Percentiles rank a stretch among this genome's conserved stretches.
These are phyloP conservation scores for Halichoerus grypus DNA, from an alignment of 2,113 vertebrate species.

Conservation along the genomic window DNA sequence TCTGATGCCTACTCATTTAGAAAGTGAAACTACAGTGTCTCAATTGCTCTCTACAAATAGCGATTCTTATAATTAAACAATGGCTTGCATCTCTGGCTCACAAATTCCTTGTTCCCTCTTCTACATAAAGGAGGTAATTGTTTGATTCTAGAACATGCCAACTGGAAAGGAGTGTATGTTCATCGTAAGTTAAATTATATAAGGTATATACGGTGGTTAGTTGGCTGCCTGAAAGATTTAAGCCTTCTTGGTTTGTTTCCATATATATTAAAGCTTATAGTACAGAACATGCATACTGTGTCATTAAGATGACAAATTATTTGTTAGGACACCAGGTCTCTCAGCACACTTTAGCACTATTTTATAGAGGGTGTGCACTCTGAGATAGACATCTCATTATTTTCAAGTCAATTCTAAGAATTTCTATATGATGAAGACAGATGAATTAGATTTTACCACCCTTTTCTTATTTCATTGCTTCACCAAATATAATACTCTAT, in stretches of 20 bases:
- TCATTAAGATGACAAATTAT: slow-evolving; percentile 47
- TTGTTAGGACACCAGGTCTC: not conserved
- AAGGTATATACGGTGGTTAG: not conserved
- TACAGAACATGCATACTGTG: not conserved
- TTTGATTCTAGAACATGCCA: not conserved
- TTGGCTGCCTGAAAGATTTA: slow-evolving; percentile 7
- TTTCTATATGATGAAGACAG: slow-evolving; percentile 50
- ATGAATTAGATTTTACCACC: slow-evolving; percentile 14
- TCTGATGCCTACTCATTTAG: not conserved
- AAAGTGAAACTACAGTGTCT: not conserved
- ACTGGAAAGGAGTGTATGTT: not conserved
- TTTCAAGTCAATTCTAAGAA: slow-evolving; percentile 52
- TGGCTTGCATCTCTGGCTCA: not conserved
- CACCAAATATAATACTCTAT: not conserved
- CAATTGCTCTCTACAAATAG: not conserved
- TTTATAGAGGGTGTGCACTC: not conserved
- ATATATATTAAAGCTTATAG: not conserved
- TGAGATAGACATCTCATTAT: slow-evolving; percentile 59
- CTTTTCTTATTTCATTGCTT: slow-evolving; percentile 19
- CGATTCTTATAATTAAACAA: slow-evolving; percentile 10
- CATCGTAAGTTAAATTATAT: not conserved
- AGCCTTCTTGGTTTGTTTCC: not conserved
- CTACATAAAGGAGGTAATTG: not conserved
- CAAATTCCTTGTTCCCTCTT: not conserved
- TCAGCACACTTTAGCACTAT: not conserved